Evolutionary conservation across 53 echinoderm and acorn worm species (phyloP).

Genomic region (Pentamera pediparva): DNA sequence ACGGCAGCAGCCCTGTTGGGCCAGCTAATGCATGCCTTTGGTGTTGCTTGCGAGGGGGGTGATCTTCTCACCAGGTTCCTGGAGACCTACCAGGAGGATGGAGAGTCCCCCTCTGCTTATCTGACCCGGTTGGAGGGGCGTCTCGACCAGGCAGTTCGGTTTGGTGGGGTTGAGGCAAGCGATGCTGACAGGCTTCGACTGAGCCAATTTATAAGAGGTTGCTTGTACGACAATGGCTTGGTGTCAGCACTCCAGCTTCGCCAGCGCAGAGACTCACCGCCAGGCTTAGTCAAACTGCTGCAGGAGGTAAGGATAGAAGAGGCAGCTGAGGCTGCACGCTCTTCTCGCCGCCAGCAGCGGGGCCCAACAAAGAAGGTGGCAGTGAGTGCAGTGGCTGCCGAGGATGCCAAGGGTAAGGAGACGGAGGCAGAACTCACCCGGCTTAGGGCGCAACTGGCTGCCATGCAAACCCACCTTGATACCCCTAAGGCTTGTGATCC

Average conservation of each 20-base stretch:
- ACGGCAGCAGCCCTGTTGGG: conserved; percentile 26
- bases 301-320: neutral
- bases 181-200: conserved; percentile 37
- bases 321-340: neutral
- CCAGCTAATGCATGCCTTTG: conserved; percentile 31
- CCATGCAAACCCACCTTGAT: neutral
- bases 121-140: conserved; percentile 27
- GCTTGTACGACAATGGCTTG: conserved; percentile 28
- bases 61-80: conserved; percentile 36
- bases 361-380: neutral
- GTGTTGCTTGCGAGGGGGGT: conserved; percentile 44
- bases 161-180: conserved; percentile 25
- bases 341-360: neutral
- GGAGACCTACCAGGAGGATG: conserved; percentile 33
- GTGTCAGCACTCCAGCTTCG: neutral
- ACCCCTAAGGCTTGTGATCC: neutral
- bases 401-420: neutral
- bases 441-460: neutral
- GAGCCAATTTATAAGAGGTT: conserved; percentile 37
- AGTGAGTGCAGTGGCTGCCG: neutral
- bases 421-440: neutral
- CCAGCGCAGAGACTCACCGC: neutral
- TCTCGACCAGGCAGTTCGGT: conserved; percentile 30
- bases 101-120: conserved; percentile 30
- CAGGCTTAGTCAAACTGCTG: neutral